Evolutionary conservation across 1,140 invertebrate genomes (phyloP), one percentile per base, ranked within the genome.

Genomic region (Hylaeus volcanicus): DNA sequence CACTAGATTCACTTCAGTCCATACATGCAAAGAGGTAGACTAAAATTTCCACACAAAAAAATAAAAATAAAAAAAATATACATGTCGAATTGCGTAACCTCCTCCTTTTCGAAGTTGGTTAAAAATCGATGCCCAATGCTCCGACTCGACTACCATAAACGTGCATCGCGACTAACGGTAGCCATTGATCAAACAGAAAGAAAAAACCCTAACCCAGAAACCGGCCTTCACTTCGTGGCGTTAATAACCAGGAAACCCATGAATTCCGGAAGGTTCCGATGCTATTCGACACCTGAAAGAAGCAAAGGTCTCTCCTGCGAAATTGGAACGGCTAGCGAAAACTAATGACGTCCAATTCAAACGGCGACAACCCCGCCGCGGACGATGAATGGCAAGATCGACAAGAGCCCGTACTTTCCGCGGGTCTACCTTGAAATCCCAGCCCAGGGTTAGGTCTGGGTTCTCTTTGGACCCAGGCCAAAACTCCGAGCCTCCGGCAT

Each of bases 271-370:
- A 26, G 26, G 26, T 26, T 51, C 51, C 1, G 12, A 63, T n/a
- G 60, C 55, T 11, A 26, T 56, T 9, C n/a, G 51, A 56, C 72
- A 37, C 43, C 43, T 41, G 63, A 68, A 80, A 61, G 78, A 43
- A 45, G 43, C 14, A 48, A 43, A 43, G 26, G 51, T 43, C 45
- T 53, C 56, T 39, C 39, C 45, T 12, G 1, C 39, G 68, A 61
- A 88, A 85, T 74, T 87, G 84, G 80, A 80, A 83, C 79, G 69
- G 78, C 69, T 84, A 63, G 70, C 72, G 79, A 83, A 88, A 88
- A 88, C 78, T 87, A 88, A 88, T 82, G 85, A 83, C 75, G 64
- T 82, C 74, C 78, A 66, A 88, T 88, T 79, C 74, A 79, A 76
- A 78, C 43, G 74, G 9, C 65, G 72, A 69, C 70, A 61, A 81